Base-by-base conservation (phyloP, 2,113 vertebrate species). In the Clarias macrocephalus region DNA sequence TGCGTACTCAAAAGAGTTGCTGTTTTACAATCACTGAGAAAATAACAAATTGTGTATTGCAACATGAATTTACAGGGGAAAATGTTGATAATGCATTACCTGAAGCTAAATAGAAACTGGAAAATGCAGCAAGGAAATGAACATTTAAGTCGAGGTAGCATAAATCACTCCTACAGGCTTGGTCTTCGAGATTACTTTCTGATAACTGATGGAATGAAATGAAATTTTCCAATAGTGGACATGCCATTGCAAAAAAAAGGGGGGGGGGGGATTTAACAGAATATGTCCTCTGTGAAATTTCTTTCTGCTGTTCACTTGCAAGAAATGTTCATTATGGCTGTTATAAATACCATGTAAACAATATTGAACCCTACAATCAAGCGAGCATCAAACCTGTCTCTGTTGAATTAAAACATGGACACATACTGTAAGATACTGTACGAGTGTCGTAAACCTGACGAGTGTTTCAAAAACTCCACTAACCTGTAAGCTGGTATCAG, bases 401-500 rank as follows among this genome's bases (percentile, higher is more conserved):
- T 28, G 76, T 23, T 9, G 5, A 76, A 76, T 54, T n/a, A 28
- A 52, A n/a, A 16, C 28, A 25, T 28, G 48, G 3, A 82, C 15
- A 52, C 33, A 21, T n/a, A 13, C 60, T 30, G 10, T 15, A 28
- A 37, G 23, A 62, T n/a, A 13, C 60, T 30, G 10, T 15, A 28
- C 23, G 12, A 62, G 19, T 21, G 33, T 7, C 59, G 3, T 15
- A 8, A 60, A 33, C 42, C 19, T 23, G 28, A 5, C 25, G 4
- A 68, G 66, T 19, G 13, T n/a, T 66, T 16, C 3, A 52, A 18
- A 83, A 48, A n/a, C 30, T 42, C 30, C 2, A 11, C 72, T 77
- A 48, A 86, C 88, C 86, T 88, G 84, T 25, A 89, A 80, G 33
- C 21, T 16, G 4, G 79, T 6, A 25, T 94, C 93, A 0, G 91